phyloP scores from a whole-genome alignment of 2,888 invertebrate species.

The Anagyrus pseudococci region DNA sequence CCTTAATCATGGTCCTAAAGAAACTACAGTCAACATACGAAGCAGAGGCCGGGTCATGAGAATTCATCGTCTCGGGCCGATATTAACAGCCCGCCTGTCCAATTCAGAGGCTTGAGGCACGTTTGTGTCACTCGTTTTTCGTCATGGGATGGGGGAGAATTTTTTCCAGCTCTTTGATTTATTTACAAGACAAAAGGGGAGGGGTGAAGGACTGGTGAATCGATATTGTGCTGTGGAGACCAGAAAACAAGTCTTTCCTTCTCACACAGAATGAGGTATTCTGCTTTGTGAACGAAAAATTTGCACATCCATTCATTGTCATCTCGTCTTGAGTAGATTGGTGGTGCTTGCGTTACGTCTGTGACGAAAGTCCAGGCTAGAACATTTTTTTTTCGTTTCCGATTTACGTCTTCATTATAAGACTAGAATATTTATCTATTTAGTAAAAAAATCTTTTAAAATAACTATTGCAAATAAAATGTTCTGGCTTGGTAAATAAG shows the following conservation, averaged over 20 bases:
- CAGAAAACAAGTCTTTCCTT: slow-evolving; percentile 15
- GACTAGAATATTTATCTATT: too few species aligned
- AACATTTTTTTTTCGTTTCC: slow-evolving; percentile 15
- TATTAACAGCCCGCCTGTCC: slow-evolving; percentile 58
- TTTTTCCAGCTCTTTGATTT: slow-evolving; percentile 44
- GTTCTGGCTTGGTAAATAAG: too few species aligned
- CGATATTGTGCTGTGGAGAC: background rate
- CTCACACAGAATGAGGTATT: slow-evolving; percentile 11
- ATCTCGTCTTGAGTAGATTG: too few species aligned
- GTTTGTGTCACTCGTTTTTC: too few species aligned
- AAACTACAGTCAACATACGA: slow-evolving; percentile 59
- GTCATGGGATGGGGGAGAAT: too few species aligned
- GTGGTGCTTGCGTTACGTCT: slow-evolving; percentile 22
- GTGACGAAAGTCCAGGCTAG: slow-evolving; percentile 20
- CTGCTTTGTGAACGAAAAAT: too few species aligned
- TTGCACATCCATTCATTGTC: too few species aligned
- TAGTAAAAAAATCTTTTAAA: too few species aligned
- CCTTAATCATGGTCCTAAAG: slow-evolving; percentile 82
- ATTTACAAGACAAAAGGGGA: slow-evolving; percentile 36
- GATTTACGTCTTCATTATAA: too few species aligned
- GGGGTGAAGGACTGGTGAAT: too few species aligned
- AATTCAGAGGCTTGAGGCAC: slow-evolving; percentile 56
- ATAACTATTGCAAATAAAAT: too few species aligned
- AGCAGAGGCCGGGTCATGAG: slow-evolving; percentile 52
- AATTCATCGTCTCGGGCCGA: slow-evolving; percentile 51